These are phyloP conservation scores for Harpalus rufipes DNA, from an alignment of 2,888 invertebrate species.

Conservation along the genomic window DNA sequence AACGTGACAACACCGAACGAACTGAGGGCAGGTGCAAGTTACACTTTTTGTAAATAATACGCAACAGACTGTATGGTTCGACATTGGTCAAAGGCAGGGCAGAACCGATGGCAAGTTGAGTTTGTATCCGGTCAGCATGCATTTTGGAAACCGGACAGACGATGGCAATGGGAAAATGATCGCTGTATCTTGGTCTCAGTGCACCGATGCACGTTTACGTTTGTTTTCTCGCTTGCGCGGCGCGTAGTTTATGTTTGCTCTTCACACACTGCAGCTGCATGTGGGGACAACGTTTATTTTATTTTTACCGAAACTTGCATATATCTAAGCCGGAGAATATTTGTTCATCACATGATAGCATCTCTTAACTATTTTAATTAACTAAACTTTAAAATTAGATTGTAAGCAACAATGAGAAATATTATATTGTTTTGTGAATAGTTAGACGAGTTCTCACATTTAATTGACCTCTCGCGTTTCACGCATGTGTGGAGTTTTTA, in stretches of 20 bases:
- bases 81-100: slow-evolving; percentile 41
- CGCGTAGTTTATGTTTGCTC: slow-evolving; percentile 51
- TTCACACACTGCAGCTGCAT: slow-evolving; percentile 52
- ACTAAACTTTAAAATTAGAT: slow-evolving; percentile 8
- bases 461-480: slow-evolving; percentile 27
- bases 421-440: slow-evolving; percentile 35
- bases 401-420: slow-evolving; percentile 11
- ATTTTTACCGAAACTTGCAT: slow-evolving; percentile 51
- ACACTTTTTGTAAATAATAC: slow-evolving; percentile 61
- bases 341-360: slow-evolving; percentile 27
- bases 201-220: background rate
- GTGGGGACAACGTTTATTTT: slow-evolving; percentile 54
- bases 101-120: slow-evolving; percentile 40
- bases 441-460: slow-evolving; percentile 29
- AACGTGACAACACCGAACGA: slow-evolving; percentile 55
- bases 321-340: slow-evolving; percentile 21
- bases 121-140: slow-evolving; percentile 27
- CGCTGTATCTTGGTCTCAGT: background rate
- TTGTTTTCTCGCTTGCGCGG: slow-evolving; percentile 2
- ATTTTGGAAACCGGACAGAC: slow-evolving; percentile 11
- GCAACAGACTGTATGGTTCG: slow-evolving; percentile 57
- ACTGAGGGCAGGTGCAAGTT: slow-evolving; percentile 59
- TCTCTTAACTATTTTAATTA: slow-evolving; percentile 39
- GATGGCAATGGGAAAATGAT: slow-evolving; percentile 10
- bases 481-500: slow-evolving; percentile 37